phyloP scores from a whole-genome alignment of 2,797 vertebrate species.

The Glossophaga mutica region DNA sequence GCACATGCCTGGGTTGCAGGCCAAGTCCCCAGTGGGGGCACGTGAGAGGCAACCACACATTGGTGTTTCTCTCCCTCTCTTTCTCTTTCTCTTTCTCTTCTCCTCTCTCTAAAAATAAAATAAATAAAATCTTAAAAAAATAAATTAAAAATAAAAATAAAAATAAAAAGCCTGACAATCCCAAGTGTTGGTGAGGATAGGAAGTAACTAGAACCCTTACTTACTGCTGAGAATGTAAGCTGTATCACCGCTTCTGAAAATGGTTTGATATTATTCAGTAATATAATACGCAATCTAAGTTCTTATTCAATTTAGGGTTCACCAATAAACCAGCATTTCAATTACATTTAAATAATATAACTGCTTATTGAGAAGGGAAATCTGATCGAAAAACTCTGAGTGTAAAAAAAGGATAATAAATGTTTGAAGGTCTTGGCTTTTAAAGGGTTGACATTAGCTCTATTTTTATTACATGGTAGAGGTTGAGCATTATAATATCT shows the following conservation, averaged over 20 bases:
- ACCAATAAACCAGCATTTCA: slow-evolving; percentile 3
- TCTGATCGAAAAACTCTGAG: background rate
- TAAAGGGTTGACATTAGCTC: background rate
- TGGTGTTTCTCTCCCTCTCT: too few relatives aligned
- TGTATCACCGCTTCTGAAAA: background rate
- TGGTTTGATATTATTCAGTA: background rate
- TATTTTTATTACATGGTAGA: background rate
- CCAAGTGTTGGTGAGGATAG: background rate
- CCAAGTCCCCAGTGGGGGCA: too few relatives aligned
- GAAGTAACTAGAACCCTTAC: background rate
- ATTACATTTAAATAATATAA: background rate
- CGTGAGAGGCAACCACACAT: too few relatives aligned
- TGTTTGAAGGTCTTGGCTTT: slow-evolving; percentile 5
- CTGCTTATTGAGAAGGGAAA: background rate
- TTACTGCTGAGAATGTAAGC: background rate
- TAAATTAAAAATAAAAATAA: background rate
- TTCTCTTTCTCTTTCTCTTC: too few relatives aligned
- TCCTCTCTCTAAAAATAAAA: too few relatives aligned
- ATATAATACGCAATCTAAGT: background rate
- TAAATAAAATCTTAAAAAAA: background rate
- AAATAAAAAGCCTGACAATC: background rate
- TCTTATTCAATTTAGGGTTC: background rate
- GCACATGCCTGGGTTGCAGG: too few relatives aligned
- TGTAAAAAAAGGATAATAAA: background rate
- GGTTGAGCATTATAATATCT: background rate